These are phyloP conservation scores for Oncorhynchus kisutch DNA, from an alignment of 2,113 vertebrate genomes.

Conservation along the genomic window DNA sequence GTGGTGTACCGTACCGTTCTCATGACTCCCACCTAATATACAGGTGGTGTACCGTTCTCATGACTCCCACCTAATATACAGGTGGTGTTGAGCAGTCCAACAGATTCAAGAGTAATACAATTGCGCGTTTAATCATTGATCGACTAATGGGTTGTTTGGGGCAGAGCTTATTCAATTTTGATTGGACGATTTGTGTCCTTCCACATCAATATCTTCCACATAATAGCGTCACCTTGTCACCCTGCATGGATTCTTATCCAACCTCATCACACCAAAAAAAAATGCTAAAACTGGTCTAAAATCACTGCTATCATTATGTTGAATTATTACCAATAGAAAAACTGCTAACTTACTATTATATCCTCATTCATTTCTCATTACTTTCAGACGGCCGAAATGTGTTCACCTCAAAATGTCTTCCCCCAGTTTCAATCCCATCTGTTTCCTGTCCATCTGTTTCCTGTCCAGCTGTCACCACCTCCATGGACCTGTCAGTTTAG, in stretches of 20 bases:
- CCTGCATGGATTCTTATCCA: not conserved
- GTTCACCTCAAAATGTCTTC: not conserved
- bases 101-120: not conserved
- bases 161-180: constrained; percentile 32
- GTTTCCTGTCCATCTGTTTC: not conserved
- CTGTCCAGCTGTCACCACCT: constrained; percentile 18
- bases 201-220: constrained; percentile 15
- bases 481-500: constrained; percentile 30
- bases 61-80: not conserved
- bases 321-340: not conserved
- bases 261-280: no score
- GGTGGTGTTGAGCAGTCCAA: not conserved
- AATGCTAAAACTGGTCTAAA: no score
- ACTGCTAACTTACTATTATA: not conserved
- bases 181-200: constrained; percentile 31
- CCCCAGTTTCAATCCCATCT: no score
- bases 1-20: no score
- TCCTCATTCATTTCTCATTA: constrained; percentile 21
- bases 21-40: no score
- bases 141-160: not conserved
- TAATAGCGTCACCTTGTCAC: not conserved
- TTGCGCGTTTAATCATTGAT: not conserved
- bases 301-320: not conserved
- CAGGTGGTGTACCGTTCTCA: no score
- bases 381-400: not conserved